Base-by-base conservation (phyloP, 2,888 invertebrate genomes). In the Desoria tigrina region DNA sequence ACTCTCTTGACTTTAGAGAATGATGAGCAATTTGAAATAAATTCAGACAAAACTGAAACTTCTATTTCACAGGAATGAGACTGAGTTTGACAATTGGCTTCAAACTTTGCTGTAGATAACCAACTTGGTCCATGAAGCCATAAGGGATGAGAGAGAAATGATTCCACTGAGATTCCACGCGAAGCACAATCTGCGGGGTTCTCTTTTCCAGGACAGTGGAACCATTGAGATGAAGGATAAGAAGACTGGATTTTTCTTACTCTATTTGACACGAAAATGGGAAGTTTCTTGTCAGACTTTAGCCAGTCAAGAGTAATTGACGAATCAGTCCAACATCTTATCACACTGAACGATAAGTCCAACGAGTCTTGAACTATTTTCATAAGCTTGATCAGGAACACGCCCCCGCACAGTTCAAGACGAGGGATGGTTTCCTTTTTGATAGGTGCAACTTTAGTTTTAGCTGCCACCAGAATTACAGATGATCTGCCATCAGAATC, bases 121-220 rank as follows among this genome's bases (percentile, higher is more conserved):
- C 75, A 77, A 18, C 27, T 1, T 3, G 78, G 77, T 14, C 77
- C 77, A 7, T 63, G 27, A 70, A 72, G 75, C 77, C 77, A 78
- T 1, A 71, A 18, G 1, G 53, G n/a, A 21, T 61, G 28, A 2
- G 57, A 26, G 4, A 51, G 14, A 9, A 75, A 55, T 26, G 67
- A 59, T 1, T 50, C 28, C 1, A 67, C 57, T 7, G 62, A 23
- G n/a, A 73, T 2, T 9, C 77, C 78, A 53, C 77, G 27, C 11
- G 75, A 75, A 2, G 74, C 69, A 9, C 71, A 60, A 63, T 78
- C 78, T 2, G 78, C 78, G 1, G 78, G 77, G 63, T 78, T 78
- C 0, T 71, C 63, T 24, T 67, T 42, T 0, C 74, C 65, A 3
- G 54, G 39, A 21, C 77, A 74, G 54, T 78, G 71, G 23, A 65